Conservation (phyloP, 2,797 vertebrate species). For the Tapirus indicus region DNA sequence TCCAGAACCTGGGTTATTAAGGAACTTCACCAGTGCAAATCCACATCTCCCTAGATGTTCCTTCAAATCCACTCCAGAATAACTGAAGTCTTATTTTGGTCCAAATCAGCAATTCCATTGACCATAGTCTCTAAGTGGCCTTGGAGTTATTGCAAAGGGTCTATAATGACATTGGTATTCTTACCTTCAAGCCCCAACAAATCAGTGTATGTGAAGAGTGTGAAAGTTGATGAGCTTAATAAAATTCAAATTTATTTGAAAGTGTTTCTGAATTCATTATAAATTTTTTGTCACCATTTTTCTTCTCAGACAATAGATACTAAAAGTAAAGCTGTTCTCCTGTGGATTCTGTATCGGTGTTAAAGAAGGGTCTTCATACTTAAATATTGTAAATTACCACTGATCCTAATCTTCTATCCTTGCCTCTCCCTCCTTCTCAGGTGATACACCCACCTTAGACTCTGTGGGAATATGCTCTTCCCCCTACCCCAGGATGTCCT, state of each 20-base stretch:
- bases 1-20: background rate
- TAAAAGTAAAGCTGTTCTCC: slow-evolving; percentile 6
- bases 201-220: background rate
- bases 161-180: background rate
- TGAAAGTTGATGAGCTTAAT: background rate
- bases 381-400: background rate
- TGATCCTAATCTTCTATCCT: background rate
- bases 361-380: background rate
- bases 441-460: background rate
- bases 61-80: background rate
- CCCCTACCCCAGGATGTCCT: background rate
- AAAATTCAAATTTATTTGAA: slow-evolving; percentile 6
- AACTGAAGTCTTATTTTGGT: background rate
- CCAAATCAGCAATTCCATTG: background rate
- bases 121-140: background rate
- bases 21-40: background rate
- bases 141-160: background rate
- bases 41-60: background rate
- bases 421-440: background rate
- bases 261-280: background rate
- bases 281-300: background rate
- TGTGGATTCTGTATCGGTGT: background rate
- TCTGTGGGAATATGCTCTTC: background rate
- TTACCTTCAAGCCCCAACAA: background rate
- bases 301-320: background rate